Evolutionary conservation across 2,888 invertebrate genomes (phyloP).

Genomic region (Drosophila aldrichi): DNA sequence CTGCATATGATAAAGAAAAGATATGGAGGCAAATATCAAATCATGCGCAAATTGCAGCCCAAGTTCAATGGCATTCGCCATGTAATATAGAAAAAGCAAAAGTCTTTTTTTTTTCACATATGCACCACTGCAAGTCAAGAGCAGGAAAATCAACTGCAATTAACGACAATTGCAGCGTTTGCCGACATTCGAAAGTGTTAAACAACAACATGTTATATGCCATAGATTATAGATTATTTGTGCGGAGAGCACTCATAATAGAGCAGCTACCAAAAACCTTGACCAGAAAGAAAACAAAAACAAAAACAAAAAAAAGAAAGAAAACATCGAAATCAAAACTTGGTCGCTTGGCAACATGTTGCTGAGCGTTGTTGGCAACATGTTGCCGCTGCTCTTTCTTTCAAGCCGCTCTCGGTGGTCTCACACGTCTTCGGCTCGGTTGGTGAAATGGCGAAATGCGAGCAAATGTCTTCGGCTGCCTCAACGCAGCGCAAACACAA

Average conservation of each 20-base stretch:
- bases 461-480: slow-evolving; percentile 59
- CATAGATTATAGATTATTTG: slow-evolving; percentile 79
- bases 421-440: slow-evolving; percentile 30
- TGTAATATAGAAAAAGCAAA: slow-evolving; percentile 75
- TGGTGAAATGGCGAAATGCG: slow-evolving; percentile 65
- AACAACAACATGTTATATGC: slow-evolving; percentile 61
- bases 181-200: slow-evolving; percentile 74
- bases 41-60: slow-evolving; percentile 61
- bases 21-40: slow-evolving; percentile 19
- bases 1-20: slow-evolving; percentile 30
- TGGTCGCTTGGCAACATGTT: slow-evolving; percentile 52
- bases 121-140: slow-evolving; percentile 57
- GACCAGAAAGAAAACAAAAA: slow-evolving; percentile 57
- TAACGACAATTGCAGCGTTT: slow-evolving; percentile 68
- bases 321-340: slow-evolving; percentile 18
- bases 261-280: slow-evolving; percentile 62
- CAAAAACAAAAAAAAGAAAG: slow-evolving; percentile 15
- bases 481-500: slow-evolving; percentile 59
- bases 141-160: slow-evolving; percentile 78
- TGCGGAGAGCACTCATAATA: slow-evolving; percentile 25
- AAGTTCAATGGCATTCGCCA: slow-evolving; percentile 82
- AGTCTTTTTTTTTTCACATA: slow-evolving; percentile 50
- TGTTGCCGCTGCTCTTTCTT: slow-evolving; percentile 31
- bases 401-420: background rate
- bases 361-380: slow-evolving; percentile 43